Percentiles rank a stretch among this genome's conserved stretches.
Conservation (phyloP, 2,797 vertebrate genomes). For the Buphagus erythrorhynchus region DNA sequence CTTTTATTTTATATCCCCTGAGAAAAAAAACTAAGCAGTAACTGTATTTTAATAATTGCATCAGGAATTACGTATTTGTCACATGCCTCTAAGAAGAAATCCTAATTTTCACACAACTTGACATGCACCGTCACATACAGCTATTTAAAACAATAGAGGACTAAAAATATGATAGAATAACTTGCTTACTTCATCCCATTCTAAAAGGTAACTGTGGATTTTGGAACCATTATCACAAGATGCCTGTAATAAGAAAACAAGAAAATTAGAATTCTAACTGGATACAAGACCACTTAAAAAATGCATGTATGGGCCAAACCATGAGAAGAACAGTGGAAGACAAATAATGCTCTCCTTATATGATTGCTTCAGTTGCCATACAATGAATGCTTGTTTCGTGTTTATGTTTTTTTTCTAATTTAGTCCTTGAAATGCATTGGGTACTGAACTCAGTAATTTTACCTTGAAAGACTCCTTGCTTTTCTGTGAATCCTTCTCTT, state of each 20-base stretch:
- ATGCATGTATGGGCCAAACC: not conserved
- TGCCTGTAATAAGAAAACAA: slow-evolving; percentile 79
- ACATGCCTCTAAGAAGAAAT: not conserved
- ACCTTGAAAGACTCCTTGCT: not conserved
- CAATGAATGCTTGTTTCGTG: not conserved
- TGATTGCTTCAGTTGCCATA: not conserved
- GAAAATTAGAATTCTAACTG: slow-evolving; percentile 33
- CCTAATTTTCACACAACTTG: not conserved
- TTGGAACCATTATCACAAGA: slow-evolving; percentile 96
- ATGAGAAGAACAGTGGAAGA: not conserved
- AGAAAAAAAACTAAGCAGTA: not conserved
- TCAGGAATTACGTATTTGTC: not conserved
- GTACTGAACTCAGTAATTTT: not conserved
- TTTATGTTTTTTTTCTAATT: not conserved
- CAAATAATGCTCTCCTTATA: not conserved
- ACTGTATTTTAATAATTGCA: not conserved
- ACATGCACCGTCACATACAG: not conserved
- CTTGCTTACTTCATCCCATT: slow-evolving; percentile 94
- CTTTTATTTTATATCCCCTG: not conserved
- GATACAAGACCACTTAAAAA: not conserved
- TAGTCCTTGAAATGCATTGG: not conserved
- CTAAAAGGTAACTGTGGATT: slow-evolving; percentile 93
- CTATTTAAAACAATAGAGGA: not conserved
- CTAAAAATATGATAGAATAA: not conserved
- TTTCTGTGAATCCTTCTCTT: not conserved